A percentile compares a stretch with the other conserved stretches of the same genome.
phyloP scores from a whole-genome alignment of 2,888 invertebrate species.

The Mylabris sibirica region DNA sequence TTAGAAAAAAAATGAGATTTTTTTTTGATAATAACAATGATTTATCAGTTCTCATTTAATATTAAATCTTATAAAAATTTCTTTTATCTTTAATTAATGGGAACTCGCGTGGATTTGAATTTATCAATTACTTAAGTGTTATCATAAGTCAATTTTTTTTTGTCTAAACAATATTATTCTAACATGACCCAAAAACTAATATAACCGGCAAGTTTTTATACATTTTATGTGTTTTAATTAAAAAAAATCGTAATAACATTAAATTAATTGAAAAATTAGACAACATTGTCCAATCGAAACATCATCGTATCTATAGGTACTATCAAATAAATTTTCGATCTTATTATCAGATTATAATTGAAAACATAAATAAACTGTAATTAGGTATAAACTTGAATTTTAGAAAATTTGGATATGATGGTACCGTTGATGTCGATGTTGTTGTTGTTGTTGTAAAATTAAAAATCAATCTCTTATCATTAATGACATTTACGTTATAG shows the following conservation, averaged over 20 bases:
- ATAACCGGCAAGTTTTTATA: not conserved
- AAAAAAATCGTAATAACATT: not conserved
- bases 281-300: not conserved
- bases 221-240: not conserved
- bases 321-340: not conserved
- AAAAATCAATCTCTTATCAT: conserved; percentile 10
- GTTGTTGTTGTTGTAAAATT: not conserved
- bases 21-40: not conserved
- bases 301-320: not conserved
- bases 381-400: not conserved
- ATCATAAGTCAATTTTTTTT: conserved; percentile 14
- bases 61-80: not conserved
- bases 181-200: conserved; percentile 10
- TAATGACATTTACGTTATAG: not conserved
- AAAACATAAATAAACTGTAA: not conserved
- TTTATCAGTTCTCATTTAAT: conserved; percentile 2
- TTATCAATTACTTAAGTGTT: conserved; percentile 14
- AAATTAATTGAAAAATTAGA: not conserved
- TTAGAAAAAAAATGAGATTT: not conserved
- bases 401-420: not conserved
- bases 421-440: not conserved
- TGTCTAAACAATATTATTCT: conserved; percentile 13
- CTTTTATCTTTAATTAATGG: conserved; percentile 14
- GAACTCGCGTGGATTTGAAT: conserved; percentile 14
- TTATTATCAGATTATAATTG: not conserved